Evolutionary conservation across 64 coral and sea anemone genomes (phyloP), one percentile per base, ranked within the genome.

Genomic region (Porites lutea): DNA sequence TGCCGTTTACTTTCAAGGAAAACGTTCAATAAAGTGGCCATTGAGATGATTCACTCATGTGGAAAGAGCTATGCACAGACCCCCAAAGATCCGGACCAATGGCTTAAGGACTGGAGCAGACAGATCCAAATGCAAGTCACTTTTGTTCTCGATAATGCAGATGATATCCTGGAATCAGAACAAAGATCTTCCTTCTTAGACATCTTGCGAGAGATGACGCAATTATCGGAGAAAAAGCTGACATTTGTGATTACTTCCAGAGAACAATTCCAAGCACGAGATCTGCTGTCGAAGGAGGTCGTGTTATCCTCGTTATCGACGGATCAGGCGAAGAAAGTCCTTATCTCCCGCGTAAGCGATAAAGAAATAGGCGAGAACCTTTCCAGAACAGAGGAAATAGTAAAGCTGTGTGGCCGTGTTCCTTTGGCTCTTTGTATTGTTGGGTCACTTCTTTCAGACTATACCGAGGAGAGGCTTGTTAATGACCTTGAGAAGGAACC

Each of bases 351-450:
- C 9, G 77, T 55, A 2, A 46, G 59, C 47, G 46, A 45, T 16
- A 45, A 47, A 13, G 63, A 69, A 3, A 14, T 27, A 6, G 18
- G 59, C n/a, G 27, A 88, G 16, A 55, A 19, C 2, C 59, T 43
- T 59, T 43, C 11, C 15, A n/a, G 19, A 43, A 50, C 71, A 20
- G 20, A 74, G 52, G 18, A 59, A 18, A 44, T 57, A 22, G 14
- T 88, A 19, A 71, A 88, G 13, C 86, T 88, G 51, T 88, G 86
- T 23, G 86, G 70, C 48, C 16, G 48, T 88, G 86, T 74, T 18
- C 86, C 86, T 48, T 22, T 88, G 52, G 86, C 86, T 9, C 71
- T 88, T 2, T 75, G 86, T 43, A 48, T 88, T 3, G 50, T 73
- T 18, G 52, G 86, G 19, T 58, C 86, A 16, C 71, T 88, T 16